These are phyloP conservation scores for Pyrgilauda ruficollis DNA, from an alignment of 2,113 vertebrate genomes.

Conservation along the genomic window DNA sequence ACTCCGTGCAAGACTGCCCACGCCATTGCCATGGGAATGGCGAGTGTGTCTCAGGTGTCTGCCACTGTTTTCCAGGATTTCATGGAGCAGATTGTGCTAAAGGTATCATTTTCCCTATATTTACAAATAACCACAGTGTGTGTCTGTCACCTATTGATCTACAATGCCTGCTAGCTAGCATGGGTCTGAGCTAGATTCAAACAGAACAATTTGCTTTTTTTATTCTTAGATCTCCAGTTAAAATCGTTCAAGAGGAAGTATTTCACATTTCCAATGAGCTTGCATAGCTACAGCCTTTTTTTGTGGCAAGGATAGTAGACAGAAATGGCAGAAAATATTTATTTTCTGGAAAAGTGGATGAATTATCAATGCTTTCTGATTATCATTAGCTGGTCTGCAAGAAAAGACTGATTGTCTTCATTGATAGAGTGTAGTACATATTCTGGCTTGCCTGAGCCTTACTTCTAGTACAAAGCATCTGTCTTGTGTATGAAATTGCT, in stretches of 20 bases:
- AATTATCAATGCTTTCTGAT: conserved; percentile 57
- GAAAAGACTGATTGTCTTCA: conserved; percentile 50
- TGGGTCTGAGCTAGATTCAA: neutral
- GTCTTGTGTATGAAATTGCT: neutral
- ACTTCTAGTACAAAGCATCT: conserved; percentile 10
- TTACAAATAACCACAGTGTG: conserved; percentile 1
- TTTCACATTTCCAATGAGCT: neutral
- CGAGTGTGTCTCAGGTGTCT: conserved; percentile 94
- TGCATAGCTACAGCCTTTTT: neutral
- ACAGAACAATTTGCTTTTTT: neutral
- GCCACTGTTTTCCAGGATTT: conserved; percentile 97
- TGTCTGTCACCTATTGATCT: neutral
- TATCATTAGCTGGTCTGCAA: conserved; percentile 46
- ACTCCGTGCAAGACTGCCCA: conserved; percentile 97
- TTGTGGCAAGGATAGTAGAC: conserved; percentile 29
- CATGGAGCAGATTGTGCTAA: conserved; percentile 97
- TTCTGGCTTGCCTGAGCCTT: conserved; percentile 17
- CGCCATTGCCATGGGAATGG: conserved; percentile 97
- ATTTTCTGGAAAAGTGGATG: conserved; percentile 55
- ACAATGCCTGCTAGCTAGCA: neutral
- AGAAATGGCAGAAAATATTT: conserved; percentile 52
- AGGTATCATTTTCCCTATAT: conserved; percentile 77
- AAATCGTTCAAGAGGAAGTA: neutral
- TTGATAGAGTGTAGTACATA: conserved; percentile 24
- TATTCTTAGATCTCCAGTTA: neutral